Base-by-base conservation (phyloP, 1,140 invertebrate genomes). In the Drosophila watanabei region DNA sequence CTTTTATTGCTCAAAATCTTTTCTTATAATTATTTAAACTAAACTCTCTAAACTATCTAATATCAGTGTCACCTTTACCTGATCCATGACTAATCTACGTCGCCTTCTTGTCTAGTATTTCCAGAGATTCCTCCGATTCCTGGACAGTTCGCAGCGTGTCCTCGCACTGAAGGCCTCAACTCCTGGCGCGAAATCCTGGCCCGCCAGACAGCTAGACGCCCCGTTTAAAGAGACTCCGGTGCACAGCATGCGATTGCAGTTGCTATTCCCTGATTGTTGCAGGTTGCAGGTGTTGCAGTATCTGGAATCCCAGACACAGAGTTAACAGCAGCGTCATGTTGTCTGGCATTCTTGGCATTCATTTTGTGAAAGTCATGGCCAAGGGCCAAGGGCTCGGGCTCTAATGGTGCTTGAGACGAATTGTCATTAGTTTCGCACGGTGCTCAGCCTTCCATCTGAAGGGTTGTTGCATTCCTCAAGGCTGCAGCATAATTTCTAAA, bases 401-500 rank as follows among this genome's bases (percentile, higher is more conserved):
- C 86, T 90, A 90, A 90, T 88, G 86, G 89, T 88, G 82, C 65
- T 73, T 65, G 79, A 77, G 84, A 66, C 82, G 82, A 79, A 88
- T 79, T 71, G 81, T 86, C 86, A 88, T 88, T 88, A 90, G 85
- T 90, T 85, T 88, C 79, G 85, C 81, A 79, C 78, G 73, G 65
- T 58, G 85, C 60, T 49, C 18, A 61, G 56, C 54, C 32, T 33
- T 59, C 63, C 32, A 37, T 59, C 63, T 65, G 70, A 90, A 85
- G 82, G 85, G 81, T 89, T 88, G 81, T 89, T 88, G 68, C 69
- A 10, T 63, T 79, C 43, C 58, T 80, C 77, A 68, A 80, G 69
- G 77, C 56, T 72, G 66, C 18, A 16, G 51, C 28, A 39, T 32
- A 32, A 14, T 35, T 30, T 35, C 13, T 6, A 2, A 7, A 41